Evolutionary conservation across 2,888 invertebrate species (phyloP).

Genomic region (Ametastegia equiseti): DNA sequence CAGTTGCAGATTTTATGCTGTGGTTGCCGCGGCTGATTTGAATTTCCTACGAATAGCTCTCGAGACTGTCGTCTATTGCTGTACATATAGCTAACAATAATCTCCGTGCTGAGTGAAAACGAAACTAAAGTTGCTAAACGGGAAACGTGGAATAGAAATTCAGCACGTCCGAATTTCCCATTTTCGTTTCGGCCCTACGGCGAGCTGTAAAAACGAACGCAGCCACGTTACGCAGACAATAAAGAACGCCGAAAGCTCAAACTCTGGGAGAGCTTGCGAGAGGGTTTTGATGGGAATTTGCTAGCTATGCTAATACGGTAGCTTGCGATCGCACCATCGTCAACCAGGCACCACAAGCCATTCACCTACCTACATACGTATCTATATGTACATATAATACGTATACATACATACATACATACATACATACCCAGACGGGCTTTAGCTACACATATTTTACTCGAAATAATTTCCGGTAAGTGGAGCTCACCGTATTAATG

Average conservation of each 20-base stretch:
- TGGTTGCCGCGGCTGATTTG: too few species aligned
- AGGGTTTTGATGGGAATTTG: conserved; percentile 22
- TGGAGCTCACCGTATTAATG: conserved; percentile 8
- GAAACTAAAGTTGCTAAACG: too few species aligned
- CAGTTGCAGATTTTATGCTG: too few species aligned
- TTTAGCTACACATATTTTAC: background rate
- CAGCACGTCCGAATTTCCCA: background rate
- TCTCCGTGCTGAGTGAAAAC: too few species aligned
- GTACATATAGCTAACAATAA: too few species aligned
- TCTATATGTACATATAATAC: too few species aligned
- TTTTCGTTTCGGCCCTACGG: background rate
- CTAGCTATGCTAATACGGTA: background rate
- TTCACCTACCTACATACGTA: background rate
- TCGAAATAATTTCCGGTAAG: conserved; percentile 18
- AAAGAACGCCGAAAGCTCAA: background rate
- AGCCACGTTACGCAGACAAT: background rate
- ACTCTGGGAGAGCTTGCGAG: background rate
- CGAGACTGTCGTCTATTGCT: too few species aligned
- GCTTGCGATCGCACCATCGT: background rate
- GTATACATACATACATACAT: too few species aligned
- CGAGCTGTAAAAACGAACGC: background rate
- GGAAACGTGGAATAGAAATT: background rate
- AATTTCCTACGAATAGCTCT: too few species aligned
- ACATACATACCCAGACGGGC: too few species aligned
- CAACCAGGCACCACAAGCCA: conserved; percentile 5